Evolutionary conservation across 2,797 vertebrate species (phyloP), one percentile per base, ranked within the genome.

Genomic region (Vespertilio murinus): DNA sequence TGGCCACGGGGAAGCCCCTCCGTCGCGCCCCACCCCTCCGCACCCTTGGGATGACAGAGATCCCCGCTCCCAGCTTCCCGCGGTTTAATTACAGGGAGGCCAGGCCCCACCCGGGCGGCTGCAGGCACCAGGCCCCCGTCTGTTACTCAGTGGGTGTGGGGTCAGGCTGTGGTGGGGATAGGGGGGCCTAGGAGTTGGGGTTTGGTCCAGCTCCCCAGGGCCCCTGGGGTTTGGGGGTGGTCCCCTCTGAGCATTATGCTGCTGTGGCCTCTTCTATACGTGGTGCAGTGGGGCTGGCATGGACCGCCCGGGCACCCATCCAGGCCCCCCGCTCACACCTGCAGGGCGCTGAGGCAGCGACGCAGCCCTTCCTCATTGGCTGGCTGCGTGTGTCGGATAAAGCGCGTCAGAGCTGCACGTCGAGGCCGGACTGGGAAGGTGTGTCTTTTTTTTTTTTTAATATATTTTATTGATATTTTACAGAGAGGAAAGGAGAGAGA

Each of bases 51-150:
- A 87, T 83, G 86, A 88, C 61, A 73, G 17, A 28, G 45, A 84
- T 86, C 42, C 56, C 30, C 6, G 77, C 70, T 90, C 82, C 69
- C 54, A 71, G 8, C 59, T 75, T 91, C 74, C 54, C 0, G 1
- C 78, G 75, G 92, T 81, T 83, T 96, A 95, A 96, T 96, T 96
- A 97, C 88, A 95, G 89, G 94, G 91, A 90, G 49, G 47, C 88
- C 74, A 14, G 54, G 92, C 93, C 69, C 69, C 80, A 5, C 87
- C 93, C 90, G 49, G 38, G 69, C 70, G n/a, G 80, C 93, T 73
- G 84, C 69, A 49, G 84, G 49, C 88, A 64, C 75, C 79, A 33
- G 54, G 75, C 82, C 91, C 82, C 38, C 69, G 25, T 74, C 33
- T 87, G 56, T 77, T 35, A 52, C 73, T 42, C 30, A 40, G 70